Evolutionary conservation across 1,140 invertebrate genomes (phyloP).

Genomic region (Lanistes nyassanus): DNA sequence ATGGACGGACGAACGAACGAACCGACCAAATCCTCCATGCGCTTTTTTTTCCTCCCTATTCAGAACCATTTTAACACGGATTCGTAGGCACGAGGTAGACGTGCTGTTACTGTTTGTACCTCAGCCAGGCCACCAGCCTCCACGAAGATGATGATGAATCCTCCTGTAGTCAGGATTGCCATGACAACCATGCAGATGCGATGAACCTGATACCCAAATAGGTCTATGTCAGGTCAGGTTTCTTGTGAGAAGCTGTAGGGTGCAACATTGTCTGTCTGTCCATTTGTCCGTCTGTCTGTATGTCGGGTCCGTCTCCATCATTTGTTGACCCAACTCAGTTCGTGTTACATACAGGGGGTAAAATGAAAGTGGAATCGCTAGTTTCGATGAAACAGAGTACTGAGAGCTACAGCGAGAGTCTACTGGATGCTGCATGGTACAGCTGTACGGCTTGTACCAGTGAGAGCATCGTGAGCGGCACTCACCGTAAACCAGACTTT

Average conservation of each 20-base stretch:
- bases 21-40: not conserved
- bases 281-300: not conserved
- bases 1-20: not conserved
- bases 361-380: too few species aligned
- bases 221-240: too few species aligned
- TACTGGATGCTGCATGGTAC: too few species aligned
- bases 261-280: not conserved
- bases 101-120: slow-evolving; percentile 32
- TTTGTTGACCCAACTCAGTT: too few species aligned
- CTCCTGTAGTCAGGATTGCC: slow-evolving; percentile 80
- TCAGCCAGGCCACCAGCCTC: slow-evolving; percentile 80
- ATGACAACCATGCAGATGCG: slow-evolving; percentile 85
- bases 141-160: slow-evolving; percentile 85
- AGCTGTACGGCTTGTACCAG: too few species aligned
- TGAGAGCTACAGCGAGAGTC: too few species aligned
- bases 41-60: not conserved
- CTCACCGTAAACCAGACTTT: slow-evolving; percentile 85
- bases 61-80: not conserved
- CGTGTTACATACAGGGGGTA: too few species aligned
- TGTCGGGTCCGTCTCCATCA: too few species aligned
- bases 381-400: not conserved
- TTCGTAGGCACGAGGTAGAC: not conserved
- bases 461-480: too few species aligned
- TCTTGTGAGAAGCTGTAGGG: too few species aligned
- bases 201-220: slow-evolving; percentile 89